Conservation (phyloP, 2,113 vertebrate species). For the Platichthys stellatus region DNA sequence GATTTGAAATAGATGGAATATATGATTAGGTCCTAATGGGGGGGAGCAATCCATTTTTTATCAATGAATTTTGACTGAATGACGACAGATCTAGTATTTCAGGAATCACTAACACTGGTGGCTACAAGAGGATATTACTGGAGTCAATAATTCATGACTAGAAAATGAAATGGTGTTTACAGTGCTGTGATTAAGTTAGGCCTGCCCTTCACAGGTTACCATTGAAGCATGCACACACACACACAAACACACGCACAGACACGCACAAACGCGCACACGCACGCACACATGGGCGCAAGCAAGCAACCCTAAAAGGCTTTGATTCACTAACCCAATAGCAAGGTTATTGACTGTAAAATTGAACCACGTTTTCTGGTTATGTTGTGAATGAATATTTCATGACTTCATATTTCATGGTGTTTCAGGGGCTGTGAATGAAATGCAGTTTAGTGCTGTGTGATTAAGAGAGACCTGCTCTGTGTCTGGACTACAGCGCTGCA, state of each 20-base stretch:
- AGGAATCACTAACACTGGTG: slow-evolving; percentile 17
- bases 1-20: slow-evolving; percentile 40
- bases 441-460: slow-evolving; percentile 39
- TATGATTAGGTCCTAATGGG: slow-evolving; percentile 19
- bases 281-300: no score
- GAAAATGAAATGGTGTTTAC: slow-evolving; percentile 60
- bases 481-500: slow-evolving; percentile 17
- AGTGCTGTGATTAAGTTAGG: slow-evolving; percentile 45
- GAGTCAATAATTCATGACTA: slow-evolving; percentile 64
- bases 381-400: slow-evolving; percentile 72
- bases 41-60: neutral
- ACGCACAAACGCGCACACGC: no score
- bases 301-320: neutral
- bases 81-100: slow-evolving; percentile 20
- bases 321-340: slow-evolving; percentile 21
- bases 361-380: slow-evolving; percentile 52
- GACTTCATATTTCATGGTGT: slow-evolving; percentile 56
- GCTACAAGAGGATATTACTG: slow-evolving; percentile 34
- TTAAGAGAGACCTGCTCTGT: slow-evolving; percentile 35
- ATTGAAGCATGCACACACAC: neutral
- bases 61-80: slow-evolving; percentile 12
- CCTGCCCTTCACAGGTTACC: slow-evolving; percentile 45
- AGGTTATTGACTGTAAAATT: slow-evolving; percentile 61
- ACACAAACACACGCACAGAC: no score
- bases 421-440: slow-evolving; percentile 52